Percentiles rank a stretch among this genome's conserved stretches.
These are phyloP conservation scores for Cynaeus angustus DNA, from an alignment of 2,888 invertebrate species.

Conservation along the genomic window DNA sequence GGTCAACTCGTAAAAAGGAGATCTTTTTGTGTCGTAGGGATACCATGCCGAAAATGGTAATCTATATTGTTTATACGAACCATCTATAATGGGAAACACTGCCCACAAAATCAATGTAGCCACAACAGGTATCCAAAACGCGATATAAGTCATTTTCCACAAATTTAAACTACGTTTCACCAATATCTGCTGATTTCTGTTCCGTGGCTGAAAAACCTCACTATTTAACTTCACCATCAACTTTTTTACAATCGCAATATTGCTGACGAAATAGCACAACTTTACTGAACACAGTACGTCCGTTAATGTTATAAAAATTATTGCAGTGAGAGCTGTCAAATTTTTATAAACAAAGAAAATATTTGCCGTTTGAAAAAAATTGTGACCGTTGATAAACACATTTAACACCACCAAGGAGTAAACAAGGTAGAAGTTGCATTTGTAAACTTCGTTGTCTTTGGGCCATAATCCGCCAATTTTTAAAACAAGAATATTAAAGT, in stretches of 20 bases:
- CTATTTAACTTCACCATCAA: conserved; percentile 31
- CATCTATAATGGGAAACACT: conserved; percentile 48
- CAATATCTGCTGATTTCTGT: conserved; percentile 31
- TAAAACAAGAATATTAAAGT: conserved; percentile 1
- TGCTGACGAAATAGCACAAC: conserved; percentile 11
- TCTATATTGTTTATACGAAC: conserved; percentile 12
- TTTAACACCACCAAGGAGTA: not conserved
- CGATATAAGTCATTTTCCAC: conserved; percentile 40
- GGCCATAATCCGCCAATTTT: conserved; percentile 13
- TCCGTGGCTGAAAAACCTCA: conserved; percentile 50
- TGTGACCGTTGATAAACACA: not conserved
- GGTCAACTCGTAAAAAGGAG: conserved; percentile 18
- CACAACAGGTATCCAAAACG: conserved; percentile 33
- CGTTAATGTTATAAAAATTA: conserved; percentile 4
- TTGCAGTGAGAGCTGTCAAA: conserved; percentile 1
- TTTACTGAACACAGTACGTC: conserved; percentile 8
- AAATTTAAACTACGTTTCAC: conserved; percentile 29
- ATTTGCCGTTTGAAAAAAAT: conserved; percentile 12
- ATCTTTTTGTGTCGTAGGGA: conserved; percentile 16
- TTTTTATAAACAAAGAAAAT: conserved; percentile 7
- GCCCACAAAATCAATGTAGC: conserved; percentile 22
- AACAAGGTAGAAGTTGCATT: not conserved
- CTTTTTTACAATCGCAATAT: not conserved
- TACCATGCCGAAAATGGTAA: conserved; percentile 35
- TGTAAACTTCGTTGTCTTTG: conserved; percentile 5